Conservation (phyloP, 1,140 invertebrate species). For the Drosophila rufa region DNA sequence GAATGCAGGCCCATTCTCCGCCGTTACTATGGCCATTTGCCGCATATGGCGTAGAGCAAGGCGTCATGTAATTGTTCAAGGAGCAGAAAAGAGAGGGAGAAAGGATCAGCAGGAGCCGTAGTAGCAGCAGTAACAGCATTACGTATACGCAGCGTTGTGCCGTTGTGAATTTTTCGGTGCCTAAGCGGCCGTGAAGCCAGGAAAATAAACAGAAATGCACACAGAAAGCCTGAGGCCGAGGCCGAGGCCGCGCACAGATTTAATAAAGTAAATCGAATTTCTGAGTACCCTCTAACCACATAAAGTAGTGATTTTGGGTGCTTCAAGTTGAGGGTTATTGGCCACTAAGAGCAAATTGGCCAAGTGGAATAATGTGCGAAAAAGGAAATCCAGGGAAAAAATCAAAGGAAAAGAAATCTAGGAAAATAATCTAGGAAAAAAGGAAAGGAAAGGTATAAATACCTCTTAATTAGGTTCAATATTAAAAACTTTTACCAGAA, state of each 20-base stretch:
- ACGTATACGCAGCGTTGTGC: constrained; percentile 68
- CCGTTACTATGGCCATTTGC: constrained; percentile 52
- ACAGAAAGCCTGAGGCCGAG: neutral
- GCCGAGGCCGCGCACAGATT: constrained; percentile 20
- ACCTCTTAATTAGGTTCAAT: neutral
- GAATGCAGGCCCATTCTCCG: constrained; percentile 36
- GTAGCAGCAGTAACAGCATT: constrained; percentile 26
- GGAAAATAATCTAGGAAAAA: too few species aligned
- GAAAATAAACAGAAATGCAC: constrained; percentile 51
- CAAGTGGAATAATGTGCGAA: neutral
- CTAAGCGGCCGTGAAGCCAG: constrained; percentile 65
- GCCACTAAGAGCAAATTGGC: neutral
- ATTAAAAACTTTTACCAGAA: neutral
- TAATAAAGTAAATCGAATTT: constrained; percentile 50
- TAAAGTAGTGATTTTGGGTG: constrained; percentile 11
- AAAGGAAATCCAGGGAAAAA: neutral
- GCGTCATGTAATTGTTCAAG: constrained; percentile 73
- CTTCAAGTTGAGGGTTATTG: constrained; percentile 13
- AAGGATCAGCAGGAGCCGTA: constrained; percentile 28
- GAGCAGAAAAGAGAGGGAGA: constrained; percentile 15
- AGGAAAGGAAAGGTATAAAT: neutral
- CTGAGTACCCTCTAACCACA: constrained; percentile 14
- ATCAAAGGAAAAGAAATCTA: neutral
- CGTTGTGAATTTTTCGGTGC: constrained; percentile 54
- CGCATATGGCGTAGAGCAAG: constrained; percentile 63